Evolutionary conservation across 2,888 invertebrate genomes (phyloP), one percentile per base, ranked within the genome.

Genomic region (Schizaphis graminum): DNA sequence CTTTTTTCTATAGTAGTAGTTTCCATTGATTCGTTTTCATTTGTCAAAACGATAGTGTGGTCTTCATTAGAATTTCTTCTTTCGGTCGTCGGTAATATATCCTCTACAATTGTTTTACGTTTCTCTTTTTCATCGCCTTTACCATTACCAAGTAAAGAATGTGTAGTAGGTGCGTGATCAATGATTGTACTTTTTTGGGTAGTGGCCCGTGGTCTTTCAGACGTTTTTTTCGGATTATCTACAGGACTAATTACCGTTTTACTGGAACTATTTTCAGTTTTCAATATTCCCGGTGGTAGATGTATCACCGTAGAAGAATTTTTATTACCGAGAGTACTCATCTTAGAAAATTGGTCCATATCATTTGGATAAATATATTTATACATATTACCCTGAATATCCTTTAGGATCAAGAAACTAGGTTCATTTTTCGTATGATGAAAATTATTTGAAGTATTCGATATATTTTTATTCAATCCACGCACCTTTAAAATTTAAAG

Each of bases 301-400:
- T 77, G 77, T 77, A 77, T 35, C 77, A 77, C 77, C 35, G 77
- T 77, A 77, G 77, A 35, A 77, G 77, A 77, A 35, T 77, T 77
- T 77, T 77, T 77, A 77, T 77, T 77, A 77, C 77, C 77, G 35
- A 77, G 77, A 77, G 77, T 77, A 77, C 77, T 77, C 77, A 77
- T 77, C 35, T 77, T 77, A 77, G 77, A 77, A 77, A 77, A 77
- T 77, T 77, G 77, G 77, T 77, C 35, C 77, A 77, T 77, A 77
- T 77, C 77, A 77, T 77, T 77, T 77, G 77, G 77, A 21, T 77
- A 77, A 77, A 77, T 77, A 77, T 77, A 77, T 21, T 77, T 77
- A 35, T 77, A 77, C 77, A 35, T 77, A 77, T 77, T 77, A 77
- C 77, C 77, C 1, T 35, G 21, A 41, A 21, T 21, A 77, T 77